Evolutionary conservation across 1,140 invertebrate species (phyloP), one percentile per base, ranked within the genome.

Genomic region (Pseudomyrmex dendroicus): DNA sequence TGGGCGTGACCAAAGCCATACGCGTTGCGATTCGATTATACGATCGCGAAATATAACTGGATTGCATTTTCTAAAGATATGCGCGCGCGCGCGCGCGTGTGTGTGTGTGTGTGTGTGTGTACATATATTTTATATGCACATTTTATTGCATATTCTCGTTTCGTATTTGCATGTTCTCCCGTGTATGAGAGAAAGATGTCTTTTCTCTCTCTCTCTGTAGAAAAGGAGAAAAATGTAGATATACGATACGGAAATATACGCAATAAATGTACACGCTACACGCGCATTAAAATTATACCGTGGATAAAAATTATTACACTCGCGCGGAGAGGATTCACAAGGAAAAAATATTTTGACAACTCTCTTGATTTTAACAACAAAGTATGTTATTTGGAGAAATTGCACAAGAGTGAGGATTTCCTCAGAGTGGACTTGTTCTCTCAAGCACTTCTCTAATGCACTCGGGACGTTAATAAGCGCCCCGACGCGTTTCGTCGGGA

Each of bases 391-490:
- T 17, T 10, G 63, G 48, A 13, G 15, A n/a, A 8, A 48, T n/a
- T 22, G 20, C 2, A 12, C 44, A 2, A 64, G 35, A 10, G 35
- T 20, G n/a, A 2, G 17, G 12, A 61, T 50, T 72, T 35, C 44
- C 48, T 48, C 50, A 15, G 10, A 4, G 52, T 56, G 5, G 7
- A 12, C 5, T 5, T 25, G 22, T 59, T 80, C 12, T 8, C 25
- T 13, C 44, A 15, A 59, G 25, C 35, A 7, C 5, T 20, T 20
- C 20, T 35, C 35, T 13, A 70, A 80, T 17, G 76, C 17, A 50
- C 52, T 15, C 54, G 66, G 44, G 44, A 15, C 52, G 22, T 70
- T 80, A 72, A 80, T 72, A 66, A 80, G 54, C 66, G 54, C 46
- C 59, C n/a, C 9, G 50, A 80, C 66, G 66, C 66, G 50, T 46